A percentile compares a stretch with the other conserved stretches of the same genome.
Evolutionary conservation across 53 echinoderm and acorn worm genomes (phyloP).

Genomic region (Actinopyga echinites): DNA sequence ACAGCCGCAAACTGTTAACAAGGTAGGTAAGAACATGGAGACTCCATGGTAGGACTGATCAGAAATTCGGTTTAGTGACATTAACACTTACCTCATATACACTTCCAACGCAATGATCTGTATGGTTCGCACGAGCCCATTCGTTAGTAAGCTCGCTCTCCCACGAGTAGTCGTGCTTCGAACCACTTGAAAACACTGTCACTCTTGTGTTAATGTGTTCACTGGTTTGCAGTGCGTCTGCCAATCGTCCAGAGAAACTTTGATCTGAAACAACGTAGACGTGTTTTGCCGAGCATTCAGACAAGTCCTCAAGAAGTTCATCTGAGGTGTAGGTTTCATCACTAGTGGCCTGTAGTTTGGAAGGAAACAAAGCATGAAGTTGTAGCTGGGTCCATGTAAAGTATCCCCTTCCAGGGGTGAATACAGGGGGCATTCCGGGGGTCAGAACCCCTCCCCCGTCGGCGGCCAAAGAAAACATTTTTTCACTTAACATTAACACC

Average conservation of each 20-base stretch:
- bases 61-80: not conserved
- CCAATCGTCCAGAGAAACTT: slow-evolving; percentile 88
- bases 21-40: too few relatives aligned
- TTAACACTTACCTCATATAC: slow-evolving; percentile 62
- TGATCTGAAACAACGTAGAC: slow-evolving; percentile 91
- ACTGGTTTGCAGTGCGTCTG: slow-evolving; percentile 42
- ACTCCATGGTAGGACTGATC: too few relatives aligned
- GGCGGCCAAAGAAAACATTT: too few relatives aligned
- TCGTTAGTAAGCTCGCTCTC: slow-evolving; percentile 76
- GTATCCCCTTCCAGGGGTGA: not conserved
- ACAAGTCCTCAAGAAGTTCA: slow-evolving; percentile 79
- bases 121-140: slow-evolving; percentile 86
- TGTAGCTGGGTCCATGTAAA: not conserved
- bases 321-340: slow-evolving; percentile 67
- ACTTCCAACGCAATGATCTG: slow-evolving; percentile 71
- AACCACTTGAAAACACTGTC: slow-evolving; percentile 84
- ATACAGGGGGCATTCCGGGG: too few relatives aligned
- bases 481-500: too few relatives aligned
- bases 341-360: slow-evolving; percentile 56
- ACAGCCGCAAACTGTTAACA: too few relatives aligned
- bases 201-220: slow-evolving; percentile 54
- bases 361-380: too few relatives aligned
- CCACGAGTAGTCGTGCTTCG: slow-evolving; percentile 83
- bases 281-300: slow-evolving; percentile 70
- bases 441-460: too few relatives aligned